A percentile compares a stretch with the other conserved stretches of the same genome.
Evolutionary conservation across 2,888 invertebrate species (phyloP).

Genomic region (Epiperipatus broadwayi): DNA sequence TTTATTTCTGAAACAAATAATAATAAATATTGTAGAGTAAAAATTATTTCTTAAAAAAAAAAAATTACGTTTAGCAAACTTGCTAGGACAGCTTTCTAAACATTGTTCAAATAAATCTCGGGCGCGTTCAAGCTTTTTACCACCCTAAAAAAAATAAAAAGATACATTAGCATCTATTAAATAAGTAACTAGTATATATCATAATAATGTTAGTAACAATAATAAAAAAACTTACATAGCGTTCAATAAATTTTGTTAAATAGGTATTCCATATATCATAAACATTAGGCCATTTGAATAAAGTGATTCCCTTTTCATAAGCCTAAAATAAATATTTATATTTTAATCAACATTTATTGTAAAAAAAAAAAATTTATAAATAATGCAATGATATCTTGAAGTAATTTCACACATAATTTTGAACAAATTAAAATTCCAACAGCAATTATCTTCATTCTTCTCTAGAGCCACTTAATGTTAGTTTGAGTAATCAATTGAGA

Average conservation of each 20-base stretch:
- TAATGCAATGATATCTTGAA: too few relatives aligned
- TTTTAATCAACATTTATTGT: neutral
- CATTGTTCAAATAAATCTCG: slow-evolving; percentile 98
- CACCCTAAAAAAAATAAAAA: slow-evolving; percentile 34
- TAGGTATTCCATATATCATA: slow-evolving; percentile 99
- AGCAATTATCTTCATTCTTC: too few relatives aligned
- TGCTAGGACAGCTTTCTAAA: slow-evolving; percentile 82
- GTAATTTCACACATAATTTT: too few relatives aligned
- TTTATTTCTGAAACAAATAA: neutral
- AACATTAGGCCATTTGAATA: slow-evolving; percentile 98
- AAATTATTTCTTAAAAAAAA: neutral
- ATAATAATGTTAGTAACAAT: too few relatives aligned
- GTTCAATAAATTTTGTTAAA: slow-evolving; percentile 78
- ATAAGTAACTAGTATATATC: neutral
- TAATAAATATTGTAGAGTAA: too few relatives aligned
- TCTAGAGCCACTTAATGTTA: too few relatives aligned
- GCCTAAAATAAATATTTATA: slow-evolving; percentile 33
- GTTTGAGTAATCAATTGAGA: too few relatives aligned
- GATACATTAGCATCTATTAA: slow-evolving; percentile 11
- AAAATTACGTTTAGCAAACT: slow-evolving; percentile 59
- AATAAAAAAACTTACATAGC: slow-evolving; percentile 62
- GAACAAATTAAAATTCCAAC: too few relatives aligned
- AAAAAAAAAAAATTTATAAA: slow-evolving; percentile 1
- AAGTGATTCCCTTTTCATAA: slow-evolving; percentile 90
- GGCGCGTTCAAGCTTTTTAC: slow-evolving; percentile 81